Percentiles rank a stretch among this genome's conserved stretches.
Evolutionary conservation across 2,888 invertebrate genomes (phyloP).

Genomic region (Formica aserva): DNA sequence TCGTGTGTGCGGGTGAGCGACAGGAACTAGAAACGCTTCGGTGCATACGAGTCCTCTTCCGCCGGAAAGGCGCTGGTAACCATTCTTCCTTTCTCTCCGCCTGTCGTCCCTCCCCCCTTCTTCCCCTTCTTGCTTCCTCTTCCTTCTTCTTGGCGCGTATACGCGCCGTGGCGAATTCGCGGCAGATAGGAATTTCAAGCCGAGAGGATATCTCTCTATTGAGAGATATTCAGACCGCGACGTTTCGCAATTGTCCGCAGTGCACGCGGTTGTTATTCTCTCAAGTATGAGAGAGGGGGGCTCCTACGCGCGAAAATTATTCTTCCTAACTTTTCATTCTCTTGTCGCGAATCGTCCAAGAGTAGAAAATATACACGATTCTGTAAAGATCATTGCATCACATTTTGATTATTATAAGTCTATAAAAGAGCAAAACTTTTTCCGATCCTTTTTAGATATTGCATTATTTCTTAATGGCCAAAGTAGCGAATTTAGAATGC

Average conservation of each 20-base stretch:
- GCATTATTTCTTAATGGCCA: background rate
- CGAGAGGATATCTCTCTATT: constrained; percentile 43
- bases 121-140: constrained; percentile 34
- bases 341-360: background rate
- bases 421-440: background rate
- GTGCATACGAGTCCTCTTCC: constrained; percentile 71
- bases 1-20: constrained; percentile 57
- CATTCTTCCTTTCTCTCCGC: constrained; percentile 64
- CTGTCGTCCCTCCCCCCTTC: background rate
- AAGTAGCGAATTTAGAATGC: background rate
- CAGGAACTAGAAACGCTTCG: constrained; percentile 74
- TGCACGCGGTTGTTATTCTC: constrained; percentile 30
- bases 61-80: constrained; percentile 73
- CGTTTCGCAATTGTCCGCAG: constrained; percentile 45
- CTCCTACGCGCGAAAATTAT: constrained; percentile 46
- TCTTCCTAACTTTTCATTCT: background rate
- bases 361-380: background rate
- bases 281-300: constrained; percentile 11
- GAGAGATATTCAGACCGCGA: constrained; percentile 48
- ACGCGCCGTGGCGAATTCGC: constrained; percentile 55
- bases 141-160: constrained; percentile 43
- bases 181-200: constrained; percentile 62
- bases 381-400: background rate
- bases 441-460: background rate
- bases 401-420: background rate